These are phyloP conservation scores for Meda fulgida DNA, from an alignment of 2,797 vertebrate genomes.

Conservation along the genomic window DNA sequence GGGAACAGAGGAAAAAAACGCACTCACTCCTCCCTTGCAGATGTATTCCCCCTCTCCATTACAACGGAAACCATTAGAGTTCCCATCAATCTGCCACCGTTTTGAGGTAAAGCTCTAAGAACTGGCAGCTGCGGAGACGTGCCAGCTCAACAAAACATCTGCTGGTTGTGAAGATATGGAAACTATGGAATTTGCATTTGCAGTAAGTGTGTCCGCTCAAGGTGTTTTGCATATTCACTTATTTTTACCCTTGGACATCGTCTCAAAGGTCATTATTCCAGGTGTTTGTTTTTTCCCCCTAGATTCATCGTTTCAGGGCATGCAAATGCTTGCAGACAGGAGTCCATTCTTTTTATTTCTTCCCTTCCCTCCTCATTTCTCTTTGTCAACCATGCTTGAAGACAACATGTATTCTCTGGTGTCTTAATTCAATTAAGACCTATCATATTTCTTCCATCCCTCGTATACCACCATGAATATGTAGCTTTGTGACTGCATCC, in stretches of 20 bases:
- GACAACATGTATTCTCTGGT: slow-evolving; percentile 49
- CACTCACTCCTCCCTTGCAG: slow-evolving; percentile 72
- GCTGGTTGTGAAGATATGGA: slow-evolving; percentile 71
- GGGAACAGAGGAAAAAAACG: slow-evolving; percentile 8
- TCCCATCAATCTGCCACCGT: slow-evolving; percentile 41
- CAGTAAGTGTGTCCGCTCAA: background rate
- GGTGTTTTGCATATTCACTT: background rate
- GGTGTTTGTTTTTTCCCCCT: slow-evolving; percentile 43
- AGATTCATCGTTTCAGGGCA: slow-evolving; percentile 25
- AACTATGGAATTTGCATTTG: slow-evolving; percentile 55
- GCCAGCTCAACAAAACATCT: slow-evolving; percentile 71
- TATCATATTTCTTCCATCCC: slow-evolving; percentile 56
- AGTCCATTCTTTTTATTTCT: slow-evolving; percentile 23
- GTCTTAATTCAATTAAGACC: slow-evolving; percentile 60
- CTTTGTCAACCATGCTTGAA: slow-evolving; percentile 47
- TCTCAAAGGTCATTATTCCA: slow-evolving; percentile 4
- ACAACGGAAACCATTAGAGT: slow-evolving; percentile 72
- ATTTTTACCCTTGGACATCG: background rate
- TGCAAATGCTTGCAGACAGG: slow-evolving; percentile 22
- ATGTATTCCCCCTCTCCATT: slow-evolving; percentile 35
- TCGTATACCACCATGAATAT: slow-evolving; percentile 32
- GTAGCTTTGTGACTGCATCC: slow-evolving; percentile 10
- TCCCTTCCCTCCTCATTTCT: slow-evolving; percentile 44
- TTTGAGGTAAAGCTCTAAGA: slow-evolving; percentile 35
- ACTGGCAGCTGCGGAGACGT: slow-evolving; percentile 67